Evolutionary conservation across 1,140 invertebrate species (phyloP), one percentile per base, ranked within the genome.

Genomic region (Tenebrio molitor): DNA sequence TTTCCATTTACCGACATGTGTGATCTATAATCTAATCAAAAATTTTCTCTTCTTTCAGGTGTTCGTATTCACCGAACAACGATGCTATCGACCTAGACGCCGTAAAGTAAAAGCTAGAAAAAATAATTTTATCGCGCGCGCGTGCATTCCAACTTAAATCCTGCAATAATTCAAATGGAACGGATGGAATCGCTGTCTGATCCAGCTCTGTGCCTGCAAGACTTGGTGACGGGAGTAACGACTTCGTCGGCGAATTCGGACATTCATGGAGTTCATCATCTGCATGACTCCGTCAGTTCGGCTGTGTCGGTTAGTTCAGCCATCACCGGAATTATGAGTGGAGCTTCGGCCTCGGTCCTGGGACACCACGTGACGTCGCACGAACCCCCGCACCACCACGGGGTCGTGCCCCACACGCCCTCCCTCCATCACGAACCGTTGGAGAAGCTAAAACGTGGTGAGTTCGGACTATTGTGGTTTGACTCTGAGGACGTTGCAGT

Each of bases 391-490:
- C 80, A 81, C 67, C 81, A 82, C 74, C 81, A 82, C 69, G 80
- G 80, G 2, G 78, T 80, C 10, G 81, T 82, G 10, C 79, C 79
- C 10, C 81, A 82, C 53, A 81, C 89, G 72, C 88, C 90, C 6
- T 88, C 87, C 1, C 79, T 91, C 19, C 89, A 91, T 76, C 91
- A 92, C 79, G 91, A 93, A 81, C 92, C 92, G 6, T 81, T 94
- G 46, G 92, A 94, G 85, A 94, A 93, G 84, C 86, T 94, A 74
- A 93, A 93, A 91, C 87, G 92, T 90, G 88, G 89, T 93, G 85
- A 90, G 89, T 90, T 80, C 41, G 44, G 71, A 72, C 41, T 19
- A 63, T 68, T 65, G 44, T 53, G 39, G 50, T n/a, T 25, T n/a
- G 4, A 12, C 25, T 4, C 25, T 29, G 25, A 29, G 8, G 25